A percentile compares a stretch with the other conserved stretches of the same genome.
These are phyloP conservation scores for Macrophya alboannulata DNA, from an alignment of 2,888 invertebrate species.

Conservation along the genomic window DNA sequence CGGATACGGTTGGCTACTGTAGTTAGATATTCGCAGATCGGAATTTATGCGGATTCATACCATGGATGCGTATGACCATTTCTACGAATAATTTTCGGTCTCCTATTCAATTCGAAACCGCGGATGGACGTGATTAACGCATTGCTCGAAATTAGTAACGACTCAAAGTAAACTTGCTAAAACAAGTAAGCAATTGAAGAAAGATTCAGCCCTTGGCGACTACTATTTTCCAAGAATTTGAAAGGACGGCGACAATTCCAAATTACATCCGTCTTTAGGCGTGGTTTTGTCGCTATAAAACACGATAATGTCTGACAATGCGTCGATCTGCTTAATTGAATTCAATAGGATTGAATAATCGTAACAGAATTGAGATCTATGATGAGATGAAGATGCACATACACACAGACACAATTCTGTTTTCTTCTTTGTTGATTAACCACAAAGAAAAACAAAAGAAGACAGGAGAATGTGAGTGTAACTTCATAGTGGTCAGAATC, in stretches of 20 bases:
- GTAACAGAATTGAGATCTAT: too few species aligned
- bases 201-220: neutral
- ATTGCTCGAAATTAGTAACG: neutral
- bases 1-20: neutral
- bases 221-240: neutral
- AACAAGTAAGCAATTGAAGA: too few species aligned
- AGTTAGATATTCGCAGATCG: neutral
- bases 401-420: too few species aligned
- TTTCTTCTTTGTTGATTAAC: too few species aligned
- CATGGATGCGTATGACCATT: neutral
- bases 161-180: neutral
- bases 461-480: too few species aligned
- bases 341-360: neutral
- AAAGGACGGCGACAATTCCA: neutral
- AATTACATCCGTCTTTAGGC: neutral
- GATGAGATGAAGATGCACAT: neutral
- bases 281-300: neutral
- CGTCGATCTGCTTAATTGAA: neutral
- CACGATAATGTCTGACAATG: neutral
- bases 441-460: too few species aligned
- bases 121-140: neutral
- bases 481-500: too few species aligned
- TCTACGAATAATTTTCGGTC: neutral
- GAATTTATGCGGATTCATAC: neutral
- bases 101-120: neutral